These are phyloP conservation scores for Endomychus coccineus DNA, from an alignment of 2,888 invertebrate genomes.

Conservation along the genomic window DNA sequence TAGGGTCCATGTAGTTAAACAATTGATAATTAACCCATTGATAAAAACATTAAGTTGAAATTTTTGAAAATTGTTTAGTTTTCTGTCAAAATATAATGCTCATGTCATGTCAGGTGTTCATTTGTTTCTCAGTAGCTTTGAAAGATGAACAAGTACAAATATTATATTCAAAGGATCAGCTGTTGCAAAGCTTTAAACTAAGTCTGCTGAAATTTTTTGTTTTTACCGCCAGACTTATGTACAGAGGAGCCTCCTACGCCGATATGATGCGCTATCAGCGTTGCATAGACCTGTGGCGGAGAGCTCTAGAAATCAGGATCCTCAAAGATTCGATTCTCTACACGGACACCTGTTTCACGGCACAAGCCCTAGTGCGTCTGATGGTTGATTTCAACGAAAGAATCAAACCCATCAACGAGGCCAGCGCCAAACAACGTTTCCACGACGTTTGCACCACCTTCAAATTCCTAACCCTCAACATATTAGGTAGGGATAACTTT, in stretches of 20 bases:
- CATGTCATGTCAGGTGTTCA: too few species aligned
- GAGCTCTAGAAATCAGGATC: conserved; percentile 73
- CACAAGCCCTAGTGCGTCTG: conserved; percentile 76
- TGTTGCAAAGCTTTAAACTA: too few species aligned
- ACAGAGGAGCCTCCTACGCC: conserved; percentile 63
- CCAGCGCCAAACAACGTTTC: conserved; percentile 53
- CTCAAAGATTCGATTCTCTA: conserved; percentile 68
- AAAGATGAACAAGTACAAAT: too few species aligned
- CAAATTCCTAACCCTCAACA: conserved; percentile 56
- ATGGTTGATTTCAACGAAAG: conserved; percentile 67
- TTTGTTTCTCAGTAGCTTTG: too few species aligned
- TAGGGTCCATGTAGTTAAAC: too few species aligned
- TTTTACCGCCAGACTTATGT: conserved; percentile 38
- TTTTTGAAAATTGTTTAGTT: too few species aligned
- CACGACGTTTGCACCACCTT: conserved; percentile 65
- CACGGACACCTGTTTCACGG: conserved; percentile 78
- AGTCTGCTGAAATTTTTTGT: background rate
- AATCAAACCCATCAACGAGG: conserved; percentile 47
- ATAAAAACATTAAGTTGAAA: too few species aligned
- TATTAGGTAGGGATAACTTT: conserved; percentile 49
- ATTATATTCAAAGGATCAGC: too few species aligned
- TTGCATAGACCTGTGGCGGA: conserved; percentile 81
- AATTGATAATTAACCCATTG: too few species aligned
- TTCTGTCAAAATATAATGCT: too few species aligned
- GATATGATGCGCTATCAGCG: conserved; percentile 69